Evolutionary conservation across 1,140 invertebrate genomes (phyloP), one percentile per base, ranked within the genome.

Genomic region (Drosophila mayri): DNA sequence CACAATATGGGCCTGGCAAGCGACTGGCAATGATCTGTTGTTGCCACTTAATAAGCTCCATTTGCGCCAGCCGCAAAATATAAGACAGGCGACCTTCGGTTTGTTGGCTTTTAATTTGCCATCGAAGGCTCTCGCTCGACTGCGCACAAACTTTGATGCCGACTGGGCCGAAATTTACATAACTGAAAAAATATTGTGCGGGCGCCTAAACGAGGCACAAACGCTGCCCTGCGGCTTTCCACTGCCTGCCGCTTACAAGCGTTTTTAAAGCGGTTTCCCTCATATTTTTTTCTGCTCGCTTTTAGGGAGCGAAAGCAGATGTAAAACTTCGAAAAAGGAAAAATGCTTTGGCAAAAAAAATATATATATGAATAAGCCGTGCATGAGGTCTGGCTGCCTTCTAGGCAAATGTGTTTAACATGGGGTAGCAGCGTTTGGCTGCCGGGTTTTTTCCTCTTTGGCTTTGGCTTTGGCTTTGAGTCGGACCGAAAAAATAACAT

Each of bases 391-490:
- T 38, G 54, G 74, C 58, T 50, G 70, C 74, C 74, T 77, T 59
- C 52, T 60, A 80, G 77, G 74, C 79, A 67, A 82, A 63, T 82
- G 79, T 77, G 67, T 82, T 78, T 49, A 77, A 61, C 67, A 63
- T 71, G 79, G 44, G 32, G 58, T 20, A 41, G 38, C 14, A 18
- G 20, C 49, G 52, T 49, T 70, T 50, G 60, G 67, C 47, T 70
- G 44, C 10, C 38, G 40, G 46, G 12, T 20, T 55, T 54, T 70
- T 68, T 35, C 32, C 47, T 57, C 44, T 25, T 25, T 47, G 22
- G 44, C 44, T 47, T 47, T 41, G 40, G 40, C 32, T 58, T 55
- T 58, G 30, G 32, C 32, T 72, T 73, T 73, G 54, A 52, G 44
- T 28, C 30, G 30, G 22, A 22, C 50, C 10, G 32, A 43, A 81